A percentile compares a stretch with the other conserved stretches of the same genome.
phyloP scores from a whole-genome alignment of 2,113 vertebrate species.

The Hirundichthys speculiger region DNA sequence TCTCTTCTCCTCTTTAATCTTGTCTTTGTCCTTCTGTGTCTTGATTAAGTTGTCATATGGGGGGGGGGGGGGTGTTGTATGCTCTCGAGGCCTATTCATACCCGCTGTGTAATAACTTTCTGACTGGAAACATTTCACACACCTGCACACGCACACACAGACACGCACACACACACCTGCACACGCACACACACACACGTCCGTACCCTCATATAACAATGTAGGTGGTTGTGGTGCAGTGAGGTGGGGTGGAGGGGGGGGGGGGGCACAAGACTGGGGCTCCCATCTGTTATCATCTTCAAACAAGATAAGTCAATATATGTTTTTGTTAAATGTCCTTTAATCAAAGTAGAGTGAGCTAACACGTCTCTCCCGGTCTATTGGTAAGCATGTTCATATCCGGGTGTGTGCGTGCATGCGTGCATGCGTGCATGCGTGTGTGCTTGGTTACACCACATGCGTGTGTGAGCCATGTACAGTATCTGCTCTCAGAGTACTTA shows the following conservation, averaged over 20 bases:
- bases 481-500: constrained; percentile 64
- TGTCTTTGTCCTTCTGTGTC: constrained; percentile 53
- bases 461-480: constrained; percentile 68
- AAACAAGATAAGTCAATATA: constrained; percentile 48
- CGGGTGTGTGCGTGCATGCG: background rate
- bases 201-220: too few species aligned
- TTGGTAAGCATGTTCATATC: background rate
- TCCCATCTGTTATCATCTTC: constrained; percentile 42
- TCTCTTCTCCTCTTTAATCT: constrained; percentile 47
- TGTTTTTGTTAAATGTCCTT: background rate
- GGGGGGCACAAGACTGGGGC: constrained; percentile 30
- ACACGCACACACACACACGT: background rate
- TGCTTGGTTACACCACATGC: constrained; percentile 41
- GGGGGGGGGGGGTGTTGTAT: constrained; percentile 6
- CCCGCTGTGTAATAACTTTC: constrained; percentile 38
- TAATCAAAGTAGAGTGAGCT: constrained; percentile 23
- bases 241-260: background rate
- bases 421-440: constrained; percentile 1
- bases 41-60: constrained; percentile 68
- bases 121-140: constrained; percentile 24
- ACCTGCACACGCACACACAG: constrained; percentile 1
- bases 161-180: background rate
- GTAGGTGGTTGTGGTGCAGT: too few species aligned
- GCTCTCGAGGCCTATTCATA: constrained; percentile 25
- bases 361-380: constrained; percentile 7